Base-by-base conservation (phyloP, 1,140 invertebrate genomes). In the Trachymyrmex septentrionalis region DNA sequence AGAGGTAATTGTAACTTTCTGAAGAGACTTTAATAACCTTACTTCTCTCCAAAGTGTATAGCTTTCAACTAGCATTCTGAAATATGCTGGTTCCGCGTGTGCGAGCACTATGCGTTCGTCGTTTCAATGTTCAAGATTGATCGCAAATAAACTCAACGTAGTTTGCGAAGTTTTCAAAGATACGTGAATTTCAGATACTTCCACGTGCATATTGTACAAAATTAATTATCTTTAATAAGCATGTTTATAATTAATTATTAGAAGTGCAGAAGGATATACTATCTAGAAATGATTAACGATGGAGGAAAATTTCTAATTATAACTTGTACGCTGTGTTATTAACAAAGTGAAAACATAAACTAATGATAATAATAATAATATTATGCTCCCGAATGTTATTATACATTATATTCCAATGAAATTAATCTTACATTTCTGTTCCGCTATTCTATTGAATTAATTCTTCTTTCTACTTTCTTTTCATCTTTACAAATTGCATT, bases 1-100 rank as follows among this genome's bases (percentile, higher is more conserved):
- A 73, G 67, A 82, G 55, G 67, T 73, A 82, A 82, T 3, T 38
- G 34, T 38, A 61, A 82, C 53, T 82, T 82, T 61, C 34, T 24
- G 34, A 61, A n/a, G 38, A 48, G 67, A 82, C 38, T 82, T 73
- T 82, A 82, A 82, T 38, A 73, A 30, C 6, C n/a, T 80, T 38
- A 24, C 14, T 82, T 82, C 66, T 73, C 73, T 14, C 6, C 14
- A 9, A 44, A 27, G 44, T 21, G 12, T 61, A 72, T 2, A 12
- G 5, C 3, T 59, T 82, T 73, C 38, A 64, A 48, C 59, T 48
- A 59, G 19, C 12, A 44, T 73, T 44, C 10, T 61, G 21, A 72
- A 73, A 72, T 44, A 55, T 19, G 21, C 30, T 9, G 9, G n/a
- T 67, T 53, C 0, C n/a, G 34, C 16, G 30, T 34, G 10, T 38